These are phyloP conservation scores for Rhorus exstirpatorius DNA, from an alignment of 2,888 invertebrate genomes.

Conservation along the genomic window DNA sequence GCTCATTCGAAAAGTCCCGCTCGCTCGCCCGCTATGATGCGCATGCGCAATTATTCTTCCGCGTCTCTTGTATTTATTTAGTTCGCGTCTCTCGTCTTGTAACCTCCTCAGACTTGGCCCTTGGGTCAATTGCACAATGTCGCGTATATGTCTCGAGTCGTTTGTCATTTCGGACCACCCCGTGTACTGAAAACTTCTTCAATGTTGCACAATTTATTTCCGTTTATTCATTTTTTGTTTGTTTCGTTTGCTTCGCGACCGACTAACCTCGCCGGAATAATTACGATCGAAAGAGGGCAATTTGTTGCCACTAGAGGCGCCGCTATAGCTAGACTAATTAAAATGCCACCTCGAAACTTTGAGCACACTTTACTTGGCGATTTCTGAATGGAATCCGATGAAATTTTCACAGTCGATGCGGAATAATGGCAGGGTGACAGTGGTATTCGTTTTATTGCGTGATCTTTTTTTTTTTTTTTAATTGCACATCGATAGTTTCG, in stretches of 20 bases:
- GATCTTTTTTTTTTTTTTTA: neutral
- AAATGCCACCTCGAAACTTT: conserved; percentile 28
- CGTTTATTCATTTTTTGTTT: neutral
- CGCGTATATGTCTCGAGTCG: conserved; percentile 19
- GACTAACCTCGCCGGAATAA: neutral
- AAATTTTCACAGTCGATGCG: conserved; percentile 3
- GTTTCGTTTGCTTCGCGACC: neutral
- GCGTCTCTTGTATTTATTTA: conserved; percentile 26
- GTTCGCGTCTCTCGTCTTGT: neutral
- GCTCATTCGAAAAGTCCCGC: conserved; percentile 28
- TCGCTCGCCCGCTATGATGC: neutral
- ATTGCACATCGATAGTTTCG: neutral
- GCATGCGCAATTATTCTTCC: conserved; percentile 44
- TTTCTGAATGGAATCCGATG: neutral
- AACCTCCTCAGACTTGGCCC: conserved; percentile 39
- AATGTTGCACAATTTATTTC: conserved; percentile 20
- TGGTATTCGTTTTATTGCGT: neutral
- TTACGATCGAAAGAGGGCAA: neutral
- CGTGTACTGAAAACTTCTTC: conserved; percentile 19
- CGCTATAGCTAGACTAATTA: neutral
- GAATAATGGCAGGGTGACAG: neutral
- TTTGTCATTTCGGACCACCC: conserved; percentile 59
- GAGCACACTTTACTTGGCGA: neutral
- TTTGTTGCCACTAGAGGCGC: conserved; percentile 11
- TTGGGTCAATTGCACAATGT: conserved; percentile 57